Evolutionary conservation across 2,113 vertebrate species (phyloP).

Genomic region (Mandrillus leucophaeus): DNA sequence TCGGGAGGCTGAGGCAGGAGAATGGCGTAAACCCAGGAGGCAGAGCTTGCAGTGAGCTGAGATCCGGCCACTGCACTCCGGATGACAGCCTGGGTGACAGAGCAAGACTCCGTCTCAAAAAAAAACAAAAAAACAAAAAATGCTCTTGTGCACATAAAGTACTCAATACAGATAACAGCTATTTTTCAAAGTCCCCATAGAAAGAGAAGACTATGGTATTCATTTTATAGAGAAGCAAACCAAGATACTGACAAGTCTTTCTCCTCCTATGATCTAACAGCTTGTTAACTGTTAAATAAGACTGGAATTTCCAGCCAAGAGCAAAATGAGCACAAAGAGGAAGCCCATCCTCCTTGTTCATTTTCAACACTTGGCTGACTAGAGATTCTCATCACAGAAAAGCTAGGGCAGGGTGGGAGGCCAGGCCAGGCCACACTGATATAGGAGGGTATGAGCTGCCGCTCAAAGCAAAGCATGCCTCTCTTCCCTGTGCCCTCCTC

Average conservation of each 20-base stretch:
- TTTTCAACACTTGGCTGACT: constrained; percentile 16
- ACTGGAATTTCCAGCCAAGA: constrained; percentile 20
- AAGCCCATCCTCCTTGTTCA: neutral
- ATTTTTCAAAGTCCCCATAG: neutral
- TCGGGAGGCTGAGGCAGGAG: too few relatives aligned
- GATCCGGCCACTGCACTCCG: too few relatives aligned
- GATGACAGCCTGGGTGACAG: too few relatives aligned
- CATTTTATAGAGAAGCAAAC: constrained; percentile 28
- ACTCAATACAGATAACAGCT: neutral
- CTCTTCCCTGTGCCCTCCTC: neutral
- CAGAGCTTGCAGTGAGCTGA: too few relatives aligned
- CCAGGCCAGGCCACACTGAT: neutral
- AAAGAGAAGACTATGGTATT: neutral
- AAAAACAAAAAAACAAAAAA: neutral
- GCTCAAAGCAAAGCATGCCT: neutral
- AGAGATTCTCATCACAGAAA: neutral
- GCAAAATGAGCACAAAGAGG: constrained; percentile 14
- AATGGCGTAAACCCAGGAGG: too few relatives aligned
- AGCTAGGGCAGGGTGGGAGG: neutral
- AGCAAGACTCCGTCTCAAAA: too few relatives aligned
- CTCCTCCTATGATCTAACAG: constrained; percentile 19
- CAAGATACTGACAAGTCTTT: neutral
- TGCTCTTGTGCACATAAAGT: neutral
- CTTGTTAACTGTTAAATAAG: constrained; percentile 39
- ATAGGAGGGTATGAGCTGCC: neutral